Evolutionary conservation across 1,140 invertebrate species (phyloP).

Genomic region (Papilio dardanus): DNA sequence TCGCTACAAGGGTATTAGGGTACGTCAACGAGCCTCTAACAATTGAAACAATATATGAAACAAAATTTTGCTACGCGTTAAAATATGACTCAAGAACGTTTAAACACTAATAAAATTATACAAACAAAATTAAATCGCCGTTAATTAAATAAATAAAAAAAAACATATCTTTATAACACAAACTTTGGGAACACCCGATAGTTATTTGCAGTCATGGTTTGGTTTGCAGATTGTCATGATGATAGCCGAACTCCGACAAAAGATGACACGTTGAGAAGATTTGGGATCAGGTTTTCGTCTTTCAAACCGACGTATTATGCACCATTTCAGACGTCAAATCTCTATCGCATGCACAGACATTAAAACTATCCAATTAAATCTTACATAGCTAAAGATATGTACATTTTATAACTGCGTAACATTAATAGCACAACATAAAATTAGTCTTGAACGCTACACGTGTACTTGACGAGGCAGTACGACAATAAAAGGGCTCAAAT

Average conservation of each 20-base stretch:
- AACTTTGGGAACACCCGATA: too few relatives aligned
- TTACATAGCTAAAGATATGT: neutral
- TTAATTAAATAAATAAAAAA: too few relatives aligned
- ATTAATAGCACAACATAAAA: constrained; percentile 26
- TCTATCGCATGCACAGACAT: neutral
- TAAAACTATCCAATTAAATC: constrained; percentile 17
- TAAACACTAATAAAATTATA: neutral
- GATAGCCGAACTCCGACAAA: too few relatives aligned
- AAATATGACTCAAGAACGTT: neutral
- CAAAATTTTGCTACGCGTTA: neutral
- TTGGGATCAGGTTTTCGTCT: neutral
- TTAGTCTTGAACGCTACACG: constrained; percentile 25
- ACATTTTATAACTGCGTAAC: constrained; percentile 9
- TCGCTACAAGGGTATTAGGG: constrained; percentile 38
- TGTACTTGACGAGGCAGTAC: constrained; percentile 21
- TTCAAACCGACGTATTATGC: neutral
- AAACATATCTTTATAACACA: too few relatives aligned
- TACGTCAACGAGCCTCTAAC: constrained; percentile 37
- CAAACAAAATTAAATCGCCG: too few relatives aligned
- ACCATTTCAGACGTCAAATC: neutral
- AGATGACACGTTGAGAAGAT: too few relatives aligned
- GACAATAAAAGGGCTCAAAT: constrained; percentile 31
- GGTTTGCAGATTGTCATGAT: too few relatives aligned
- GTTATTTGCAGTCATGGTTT: too few relatives aligned
- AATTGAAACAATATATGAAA: constrained; percentile 41